These are phyloP conservation scores for Carterocephalus palaemon DNA, from an alignment of 2,888 invertebrate species.

Conservation along the genomic window DNA sequence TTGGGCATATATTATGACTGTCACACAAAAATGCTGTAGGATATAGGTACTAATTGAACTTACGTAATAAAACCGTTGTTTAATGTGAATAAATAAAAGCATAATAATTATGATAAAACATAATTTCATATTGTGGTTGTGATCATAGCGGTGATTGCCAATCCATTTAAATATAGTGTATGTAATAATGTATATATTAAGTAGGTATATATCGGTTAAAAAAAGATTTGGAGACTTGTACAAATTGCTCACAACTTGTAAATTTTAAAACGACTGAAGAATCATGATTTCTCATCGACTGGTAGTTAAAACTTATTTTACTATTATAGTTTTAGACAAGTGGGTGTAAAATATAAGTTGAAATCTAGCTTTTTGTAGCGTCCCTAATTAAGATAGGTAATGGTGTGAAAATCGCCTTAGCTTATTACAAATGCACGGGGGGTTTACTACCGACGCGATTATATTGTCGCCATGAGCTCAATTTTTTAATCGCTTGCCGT, in stretches of 20 bases:
- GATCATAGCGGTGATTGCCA: conserved; percentile 74
- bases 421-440: too few species aligned
- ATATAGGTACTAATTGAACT: conserved; percentile 23
- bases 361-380: conserved; percentile 29
- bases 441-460: too few species aligned
- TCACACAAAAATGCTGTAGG: conserved; percentile 29
- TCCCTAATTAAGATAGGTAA: conserved; percentile 21
- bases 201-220: conserved; percentile 59
- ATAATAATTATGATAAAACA: conserved; percentile 41
- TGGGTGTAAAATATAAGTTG: conserved; percentile 31
- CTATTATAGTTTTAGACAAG: conserved; percentile 31
- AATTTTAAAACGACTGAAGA: conserved; percentile 74
- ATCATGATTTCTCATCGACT: conserved; percentile 71
- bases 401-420: too few species aligned
- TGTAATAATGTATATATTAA: conserved; percentile 57
- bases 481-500: too few species aligned
- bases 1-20: too few species aligned
- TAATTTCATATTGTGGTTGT: conserved; percentile 75
- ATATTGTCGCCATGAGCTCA: too few species aligned
- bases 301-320: conserved; percentile 53
- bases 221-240: conserved; percentile 75
- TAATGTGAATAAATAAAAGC: conserved; percentile 33
- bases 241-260: conserved; percentile 74
- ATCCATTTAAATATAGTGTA: conserved; percentile 62
- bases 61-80: conserved; percentile 30